Evolutionary conservation across 2,113 vertebrate species (phyloP), one percentile per base, ranked within the genome.

Genomic region (Telmatochromis sp.): DNA sequence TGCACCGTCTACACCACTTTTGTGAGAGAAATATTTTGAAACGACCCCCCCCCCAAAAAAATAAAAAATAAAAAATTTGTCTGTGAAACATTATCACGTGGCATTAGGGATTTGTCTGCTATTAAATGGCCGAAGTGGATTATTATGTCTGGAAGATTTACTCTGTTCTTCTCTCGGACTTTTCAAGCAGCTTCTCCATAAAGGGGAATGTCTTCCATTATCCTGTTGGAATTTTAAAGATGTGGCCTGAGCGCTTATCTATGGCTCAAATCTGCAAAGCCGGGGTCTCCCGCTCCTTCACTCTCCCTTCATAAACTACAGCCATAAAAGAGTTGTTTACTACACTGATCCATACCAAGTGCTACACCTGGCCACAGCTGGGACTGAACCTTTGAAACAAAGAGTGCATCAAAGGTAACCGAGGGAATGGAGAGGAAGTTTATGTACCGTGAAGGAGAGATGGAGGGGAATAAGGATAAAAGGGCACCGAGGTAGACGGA

Each of bases 281-380:
- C 12, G 4, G 82, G 87, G 82, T 95, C 91, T 95, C 91, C 87
- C 86, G 85, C 89, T 95, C 91, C 92, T 86, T 92, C 80, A 87
- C 83, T 31, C 88, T 89, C 86, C 80, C 91, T 93, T 94, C 92
- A 94, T 95, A 95, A 96, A 94, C 89, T 86, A 75, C 63, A 86
- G 87, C 94, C 94, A 94, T 96, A 96, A 95, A 95, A 94, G 86
- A 90, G 93, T 82, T 91, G 92, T 95, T 94, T 93, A 95, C 94
- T 87, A 78, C 57, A 63, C 87, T 86, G 47, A 86, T 15, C 14
- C 19, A 80, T 37, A 82, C 82, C 50, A 89, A 92, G 85, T 81
- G 86, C 85, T 78, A 95, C 94, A 95, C 92, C 93, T 95, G 93
- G 92, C 82, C 65, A 82, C 33, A 33, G 54, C 85, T 81, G 68